These are phyloP conservation scores for Trachelus troglodyta DNA, from an alignment of 2,888 invertebrate species.

Conservation along the genomic window DNA sequence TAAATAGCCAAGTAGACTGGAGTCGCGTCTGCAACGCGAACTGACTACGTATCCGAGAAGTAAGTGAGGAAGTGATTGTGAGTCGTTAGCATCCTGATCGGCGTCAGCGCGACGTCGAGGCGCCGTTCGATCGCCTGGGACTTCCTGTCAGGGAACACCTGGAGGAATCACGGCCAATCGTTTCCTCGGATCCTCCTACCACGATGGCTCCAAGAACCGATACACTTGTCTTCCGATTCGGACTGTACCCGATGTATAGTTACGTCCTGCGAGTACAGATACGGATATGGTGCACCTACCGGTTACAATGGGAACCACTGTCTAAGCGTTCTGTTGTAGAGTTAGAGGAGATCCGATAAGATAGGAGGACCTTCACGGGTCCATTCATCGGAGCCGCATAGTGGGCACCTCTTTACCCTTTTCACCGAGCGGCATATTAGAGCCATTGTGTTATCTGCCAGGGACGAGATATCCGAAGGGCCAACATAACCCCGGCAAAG, in stretches of 20 bases:
- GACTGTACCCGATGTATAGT: neutral
- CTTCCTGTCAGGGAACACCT: neutral
- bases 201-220: neutral
- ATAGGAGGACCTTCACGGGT: slow-evolving; percentile 43
- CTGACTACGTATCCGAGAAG: neutral
- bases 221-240: neutral
- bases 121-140: neutral
- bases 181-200: neutral
- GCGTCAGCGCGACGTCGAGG: neutral
- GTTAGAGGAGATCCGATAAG: slow-evolving; percentile 58
- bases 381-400: slow-evolving; percentile 55
- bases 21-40: neutral
- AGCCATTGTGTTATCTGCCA: slow-evolving; percentile 63
- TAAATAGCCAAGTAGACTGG: neutral
- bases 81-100: neutral
- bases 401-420: slow-evolving; percentile 38
- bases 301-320: neutral
- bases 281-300: neutral
- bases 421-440: slow-evolving; percentile 57
- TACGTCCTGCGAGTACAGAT: neutral
- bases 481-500: slow-evolving; percentile 51
- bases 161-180: neutral
- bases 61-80: neutral
- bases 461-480: slow-evolving; percentile 55
- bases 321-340: slow-evolving; percentile 47